Evolutionary conservation across 2,797 vertebrate genomes (phyloP), one percentile per base, ranked within the genome.

Genomic region (Microctenopoma steveboyesi): DNA sequence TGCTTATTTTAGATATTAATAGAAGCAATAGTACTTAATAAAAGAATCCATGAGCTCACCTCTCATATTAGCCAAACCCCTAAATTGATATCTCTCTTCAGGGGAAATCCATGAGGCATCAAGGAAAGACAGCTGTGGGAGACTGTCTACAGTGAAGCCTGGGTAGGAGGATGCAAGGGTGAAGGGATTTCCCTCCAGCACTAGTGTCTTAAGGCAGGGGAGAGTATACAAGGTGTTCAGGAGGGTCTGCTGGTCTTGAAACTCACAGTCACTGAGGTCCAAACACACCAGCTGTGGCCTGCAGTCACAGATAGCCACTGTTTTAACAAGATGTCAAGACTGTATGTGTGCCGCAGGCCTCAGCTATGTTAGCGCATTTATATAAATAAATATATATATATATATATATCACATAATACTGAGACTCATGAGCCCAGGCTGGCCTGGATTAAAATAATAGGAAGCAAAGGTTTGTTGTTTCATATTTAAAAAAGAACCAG

Each of bases 201-300:
- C 28, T 22, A 97, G 91, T 0, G 93, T 51, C 30, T 86, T 88
- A 39, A 98, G 95, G 33, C 52, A 76, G 3, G 69, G 72, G 59
- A 97, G 88, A 0, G 86, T 89, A 45, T 72, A 45, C 4, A 98
- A 84, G 0, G 86, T 76, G 0, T 74, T 54, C 1, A 96, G 35
- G 69, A 97, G 77, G 53, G 22, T 51, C 51, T 16, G 74, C 79
- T 96, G 93, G 60, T 93, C 86, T 0, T 83, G 86, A 76, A 98
- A 93, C 57, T 78, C 92, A 64, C 96, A 97, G 84, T 94, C 94
- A 71, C 96, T 89, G 86, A 98, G 88, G 88, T 97, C 96, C 81
- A 98, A 92, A 65, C 95, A 96, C 69, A 96, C 69, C 1, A 98
- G 92, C 64, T 86, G 89, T 48, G 96, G 96, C 96, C 96, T 98